Evolutionary conservation across 2,113 vertebrate species (phyloP).

Genomic region (Atlantisia rogersi): DNA sequence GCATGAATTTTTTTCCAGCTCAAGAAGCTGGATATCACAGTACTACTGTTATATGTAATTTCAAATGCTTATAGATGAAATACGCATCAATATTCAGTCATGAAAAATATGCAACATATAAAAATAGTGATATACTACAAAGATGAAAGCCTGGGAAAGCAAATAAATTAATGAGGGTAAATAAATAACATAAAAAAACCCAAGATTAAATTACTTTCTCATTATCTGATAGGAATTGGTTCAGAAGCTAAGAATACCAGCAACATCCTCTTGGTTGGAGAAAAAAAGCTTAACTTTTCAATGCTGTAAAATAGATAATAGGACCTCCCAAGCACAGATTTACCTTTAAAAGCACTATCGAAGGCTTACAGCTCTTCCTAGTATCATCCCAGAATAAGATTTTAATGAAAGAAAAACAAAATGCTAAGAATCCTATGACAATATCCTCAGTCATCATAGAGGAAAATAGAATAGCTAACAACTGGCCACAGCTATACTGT

Average conservation of each 20-base stretch:
- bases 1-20: background rate
- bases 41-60: background rate
- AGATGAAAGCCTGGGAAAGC: background rate
- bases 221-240: background rate
- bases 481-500: background rate
- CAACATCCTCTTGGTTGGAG: background rate
- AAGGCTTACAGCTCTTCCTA: background rate
- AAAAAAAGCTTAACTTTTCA: background rate
- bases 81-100: background rate
- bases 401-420: background rate
- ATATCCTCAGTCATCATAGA: background rate
- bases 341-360: background rate
- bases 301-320: background rate
- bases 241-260: background rate
- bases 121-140: background rate
- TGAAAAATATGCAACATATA: background rate
- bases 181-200: background rate
- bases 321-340: background rate
- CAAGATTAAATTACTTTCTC: background rate
- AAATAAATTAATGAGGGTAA: background rate
- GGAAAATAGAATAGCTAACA: background rate
- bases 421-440: background rate
- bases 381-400: background rate
- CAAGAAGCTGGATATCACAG: background rate
- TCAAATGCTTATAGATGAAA: background rate